These are phyloP conservation scores for Onychomys arenicola DNA, from an alignment of 2,797 vertebrate species.

Conservation along the genomic window DNA sequence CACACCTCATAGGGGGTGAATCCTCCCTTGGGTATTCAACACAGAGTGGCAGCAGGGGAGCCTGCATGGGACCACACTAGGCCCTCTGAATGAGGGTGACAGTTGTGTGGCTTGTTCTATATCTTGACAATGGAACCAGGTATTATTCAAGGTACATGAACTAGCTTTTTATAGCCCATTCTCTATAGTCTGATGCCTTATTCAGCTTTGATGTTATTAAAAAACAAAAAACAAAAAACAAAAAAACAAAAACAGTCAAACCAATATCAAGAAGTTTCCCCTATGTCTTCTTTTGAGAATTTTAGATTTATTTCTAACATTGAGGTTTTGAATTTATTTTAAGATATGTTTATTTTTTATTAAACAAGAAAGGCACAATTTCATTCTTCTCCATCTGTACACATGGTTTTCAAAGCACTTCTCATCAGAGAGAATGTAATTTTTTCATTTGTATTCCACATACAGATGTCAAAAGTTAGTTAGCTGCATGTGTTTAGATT, in stretches of 20 bases:
- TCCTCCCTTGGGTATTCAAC: too few species aligned
- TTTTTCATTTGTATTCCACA: background rate
- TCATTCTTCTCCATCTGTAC: background rate
- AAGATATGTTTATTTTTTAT: background rate
- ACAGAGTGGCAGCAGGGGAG: too few species aligned
- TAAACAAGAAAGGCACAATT: background rate
- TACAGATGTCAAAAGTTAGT: background rate
- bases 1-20: too few species aligned
- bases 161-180: too few species aligned
- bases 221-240: too few species aligned
- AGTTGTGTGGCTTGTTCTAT: too few species aligned
- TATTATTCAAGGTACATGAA: too few species aligned
- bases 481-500: background rate
- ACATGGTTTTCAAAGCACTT: background rate
- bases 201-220: background rate
- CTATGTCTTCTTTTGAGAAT: background rate
- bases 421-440: background rate
- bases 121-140: too few species aligned
- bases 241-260: too few species aligned
- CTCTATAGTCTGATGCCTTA: too few species aligned
- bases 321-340: background rate
- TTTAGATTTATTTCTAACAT: background rate
- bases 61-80: too few species aligned
- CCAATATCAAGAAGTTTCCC: background rate
- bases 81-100: too few species aligned